phyloP scores from a whole-genome alignment of 1,140 invertebrate genomes.

The Bombus impatiens region DNA sequence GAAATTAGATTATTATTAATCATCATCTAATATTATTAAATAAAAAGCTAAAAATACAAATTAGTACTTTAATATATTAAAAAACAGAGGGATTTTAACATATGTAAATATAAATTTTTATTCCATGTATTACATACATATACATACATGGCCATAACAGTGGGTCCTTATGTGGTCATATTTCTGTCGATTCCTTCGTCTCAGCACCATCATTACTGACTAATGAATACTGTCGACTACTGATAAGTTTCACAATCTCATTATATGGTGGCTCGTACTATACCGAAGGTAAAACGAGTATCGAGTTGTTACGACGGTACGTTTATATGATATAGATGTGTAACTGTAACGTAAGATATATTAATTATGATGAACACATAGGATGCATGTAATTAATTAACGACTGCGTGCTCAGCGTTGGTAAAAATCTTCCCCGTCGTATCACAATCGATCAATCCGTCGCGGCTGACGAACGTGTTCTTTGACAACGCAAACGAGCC shows the following conservation, averaged over 20 bases:
- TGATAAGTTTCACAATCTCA: neutral
- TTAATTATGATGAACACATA: conserved; percentile 52
- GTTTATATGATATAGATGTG: conserved; percentile 59
- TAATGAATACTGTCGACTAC: neutral
- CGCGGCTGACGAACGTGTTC: neutral
- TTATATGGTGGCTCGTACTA: conserved; percentile 22
- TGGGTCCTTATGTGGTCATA: neutral
- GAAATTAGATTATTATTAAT: neutral
- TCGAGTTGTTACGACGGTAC: conserved; percentile 60
- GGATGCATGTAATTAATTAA: conserved; percentile 66
- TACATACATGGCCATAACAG: no score
- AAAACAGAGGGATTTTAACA: no score
- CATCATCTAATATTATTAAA: neutral
- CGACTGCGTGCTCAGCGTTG: neutral
- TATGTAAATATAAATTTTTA: neutral
- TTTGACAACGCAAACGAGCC: neutral
- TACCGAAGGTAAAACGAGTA: conserved; percentile 55
- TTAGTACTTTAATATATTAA: no score
- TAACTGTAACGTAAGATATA: conserved; percentile 62
- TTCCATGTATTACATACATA: no score
- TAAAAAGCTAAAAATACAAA: neutral
- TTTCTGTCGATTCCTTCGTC: neutral
- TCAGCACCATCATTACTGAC: no score
- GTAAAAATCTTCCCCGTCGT: neutral
- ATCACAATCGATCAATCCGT: neutral